These are phyloP conservation scores for Scelioninae gen. 1 DNA, from an alignment of 2,888 invertebrate species.

Conservation along the genomic window DNA sequence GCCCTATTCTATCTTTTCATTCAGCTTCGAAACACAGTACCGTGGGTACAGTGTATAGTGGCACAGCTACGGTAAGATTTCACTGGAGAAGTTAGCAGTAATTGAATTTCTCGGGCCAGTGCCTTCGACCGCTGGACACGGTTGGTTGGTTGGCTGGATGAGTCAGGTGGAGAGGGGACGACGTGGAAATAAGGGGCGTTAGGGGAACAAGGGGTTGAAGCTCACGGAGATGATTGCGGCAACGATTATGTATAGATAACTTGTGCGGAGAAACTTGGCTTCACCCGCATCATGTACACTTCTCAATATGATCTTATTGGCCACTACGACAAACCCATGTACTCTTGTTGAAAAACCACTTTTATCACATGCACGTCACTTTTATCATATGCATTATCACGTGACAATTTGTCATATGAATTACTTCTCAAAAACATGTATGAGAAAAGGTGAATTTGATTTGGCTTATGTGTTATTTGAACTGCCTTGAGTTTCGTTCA, in stretches of 20 bases:
- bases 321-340: slow-evolving; percentile 28
- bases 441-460: no score
- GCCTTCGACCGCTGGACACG: slow-evolving; percentile 80
- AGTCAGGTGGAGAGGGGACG: no score
- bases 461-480: no score
- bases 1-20: slow-evolving; percentile 69
- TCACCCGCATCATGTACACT: slow-evolving; percentile 73
- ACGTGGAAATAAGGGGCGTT: no score
- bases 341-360: no score
- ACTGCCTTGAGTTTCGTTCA: no score
- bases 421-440: no score
- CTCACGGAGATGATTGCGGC: slow-evolving; percentile 70
- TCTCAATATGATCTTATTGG: slow-evolving; percentile 62
- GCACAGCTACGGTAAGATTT: slow-evolving; percentile 74
- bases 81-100: slow-evolving; percentile 83
- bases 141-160: slow-evolving; percentile 71
- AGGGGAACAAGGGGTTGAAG: slow-evolving; percentile 22
- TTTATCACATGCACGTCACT: no score
- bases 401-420: no score
- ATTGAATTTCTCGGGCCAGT: slow-evolving; percentile 84
- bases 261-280: slow-evolving; percentile 72
- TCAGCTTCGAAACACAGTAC: slow-evolving; percentile 73
- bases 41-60: slow-evolving; percentile 70
- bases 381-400: no score
- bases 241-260: slow-evolving; percentile 73